A percentile compares a stretch with the other conserved stretches of the same genome.
Conservation (phyloP, 2,113 vertebrate genomes). For the Ploceus nigricollis region DNA sequence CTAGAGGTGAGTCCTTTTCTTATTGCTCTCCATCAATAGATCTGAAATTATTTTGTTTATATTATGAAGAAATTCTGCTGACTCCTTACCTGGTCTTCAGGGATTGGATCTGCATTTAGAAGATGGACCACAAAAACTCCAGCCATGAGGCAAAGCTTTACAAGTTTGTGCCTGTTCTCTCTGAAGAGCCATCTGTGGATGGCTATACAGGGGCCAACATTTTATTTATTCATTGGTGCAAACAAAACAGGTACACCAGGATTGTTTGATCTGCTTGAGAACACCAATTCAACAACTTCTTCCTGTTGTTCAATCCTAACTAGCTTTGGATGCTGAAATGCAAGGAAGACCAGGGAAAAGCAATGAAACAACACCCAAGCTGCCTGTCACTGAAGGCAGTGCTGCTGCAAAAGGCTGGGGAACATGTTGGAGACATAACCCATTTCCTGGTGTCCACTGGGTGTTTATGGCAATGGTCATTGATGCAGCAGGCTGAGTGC, state of each 20-base stretch:
- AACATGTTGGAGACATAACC: background rate
- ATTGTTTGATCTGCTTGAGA: background rate
- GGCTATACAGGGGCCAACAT: background rate
- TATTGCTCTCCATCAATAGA: background rate
- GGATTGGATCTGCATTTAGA: background rate
- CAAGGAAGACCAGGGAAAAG: background rate
- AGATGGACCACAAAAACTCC: background rate
- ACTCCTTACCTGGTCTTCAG: background rate
- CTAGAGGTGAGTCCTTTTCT: background rate
- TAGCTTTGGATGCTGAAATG: background rate
- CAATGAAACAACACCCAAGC: background rate
- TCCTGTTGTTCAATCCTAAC: background rate
- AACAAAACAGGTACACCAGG: background rate
- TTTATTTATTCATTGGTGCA: background rate
- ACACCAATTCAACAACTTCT: background rate
- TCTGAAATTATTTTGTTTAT: background rate
- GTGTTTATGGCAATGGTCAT: background rate
- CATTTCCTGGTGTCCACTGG: background rate
- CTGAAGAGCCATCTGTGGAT: background rate
- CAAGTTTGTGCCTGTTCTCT: background rate
- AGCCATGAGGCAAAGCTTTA: background rate
- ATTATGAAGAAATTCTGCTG: background rate
- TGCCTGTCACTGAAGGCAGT: background rate
- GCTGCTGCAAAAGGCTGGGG: background rate
- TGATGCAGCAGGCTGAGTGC: background rate